A percentile compares a stretch with the other conserved stretches of the same genome.
phyloP scores from a whole-genome alignment of 92 coral and sea anemone species.

The Phymanthus crucifer region DNA sequence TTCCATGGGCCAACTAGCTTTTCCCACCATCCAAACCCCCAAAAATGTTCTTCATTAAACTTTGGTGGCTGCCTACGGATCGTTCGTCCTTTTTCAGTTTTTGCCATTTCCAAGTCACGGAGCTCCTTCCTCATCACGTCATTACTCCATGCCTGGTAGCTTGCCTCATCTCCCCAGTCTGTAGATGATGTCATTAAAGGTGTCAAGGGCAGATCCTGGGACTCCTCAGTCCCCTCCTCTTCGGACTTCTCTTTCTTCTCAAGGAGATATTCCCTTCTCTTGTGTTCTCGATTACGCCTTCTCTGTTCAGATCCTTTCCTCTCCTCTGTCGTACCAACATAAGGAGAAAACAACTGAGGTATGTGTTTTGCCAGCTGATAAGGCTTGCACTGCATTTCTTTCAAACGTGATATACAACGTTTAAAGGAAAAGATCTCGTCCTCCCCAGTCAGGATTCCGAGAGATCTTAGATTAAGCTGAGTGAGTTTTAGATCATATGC shows the following conservation, averaged over 20 bases:
- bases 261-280: slow-evolving; percentile 48
- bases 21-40: slow-evolving; percentile 95
- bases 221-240: slow-evolving; percentile 44
- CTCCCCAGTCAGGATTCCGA: slow-evolving; percentile 80
- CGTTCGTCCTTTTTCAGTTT: slow-evolving; percentile 39
- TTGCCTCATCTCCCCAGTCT: slow-evolving; percentile 87
- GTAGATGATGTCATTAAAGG: slow-evolving; percentile 69
- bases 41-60: slow-evolving; percentile 76
- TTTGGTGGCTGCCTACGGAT: slow-evolving; percentile 51
- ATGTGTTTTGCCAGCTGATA: slow-evolving; percentile 62
- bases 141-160: slow-evolving; percentile 76
- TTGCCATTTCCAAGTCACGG: slow-evolving; percentile 58
- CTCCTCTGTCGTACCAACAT: slow-evolving; percentile 64
- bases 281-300: slow-evolving; percentile 64
- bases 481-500: slow-evolving; percentile 76
- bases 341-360: slow-evolving; percentile 66
- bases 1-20: slow-evolving; percentile 50
- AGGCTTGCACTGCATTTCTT: slow-evolving; percentile 77
- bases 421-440: slow-evolving; percentile 84
- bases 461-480: slow-evolving; percentile 61
- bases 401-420: slow-evolving; percentile 78
- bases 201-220: slow-evolving; percentile 58
- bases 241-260: slow-evolving; percentile 36
- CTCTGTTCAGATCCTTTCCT: slow-evolving; percentile 58
- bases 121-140: slow-evolving; percentile 77